Evolutionary conservation across 37 sponge, comb jelly and placozoan genomes (phyloP).

Genomic region (Aplysina aerophoba): DNA sequence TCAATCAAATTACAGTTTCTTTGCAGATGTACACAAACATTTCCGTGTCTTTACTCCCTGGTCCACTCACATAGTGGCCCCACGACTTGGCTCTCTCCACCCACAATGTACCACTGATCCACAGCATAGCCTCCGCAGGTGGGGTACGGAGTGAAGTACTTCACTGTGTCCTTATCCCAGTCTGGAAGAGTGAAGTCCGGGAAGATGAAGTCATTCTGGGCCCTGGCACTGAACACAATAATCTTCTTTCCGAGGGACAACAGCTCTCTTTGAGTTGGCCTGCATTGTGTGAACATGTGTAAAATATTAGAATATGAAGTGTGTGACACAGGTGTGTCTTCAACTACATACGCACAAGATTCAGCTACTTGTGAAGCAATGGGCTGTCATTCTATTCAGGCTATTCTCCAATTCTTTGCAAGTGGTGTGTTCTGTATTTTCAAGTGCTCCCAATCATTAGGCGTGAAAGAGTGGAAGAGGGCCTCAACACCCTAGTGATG

Average conservation of each 20-base stretch:
- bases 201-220: constrained; percentile 46
- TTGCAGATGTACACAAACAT: no score
- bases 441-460: no score
- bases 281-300: neutral
- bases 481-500: no score
- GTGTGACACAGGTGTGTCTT: no score
- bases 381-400: no score
- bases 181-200: constrained; percentile 38
- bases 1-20: neutral
- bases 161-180: constrained; percentile 67
- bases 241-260: constrained; percentile 43
- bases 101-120: constrained; percentile 65
- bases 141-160: constrained; percentile 62
- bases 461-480: no score
- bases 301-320: neutral
- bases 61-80: constrained; percentile 62
- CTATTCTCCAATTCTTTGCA: no score
- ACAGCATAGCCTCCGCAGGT: constrained; percentile 46
- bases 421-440: no score
- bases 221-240: constrained; percentile 23
- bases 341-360: no score
- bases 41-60: no score
- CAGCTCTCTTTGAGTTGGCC: constrained; percentile 64
- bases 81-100: constrained; percentile 69
- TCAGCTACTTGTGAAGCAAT: no score